Base-by-base conservation (phyloP, 2,797 vertebrate species). In the Benthosema pterotum region DNA sequence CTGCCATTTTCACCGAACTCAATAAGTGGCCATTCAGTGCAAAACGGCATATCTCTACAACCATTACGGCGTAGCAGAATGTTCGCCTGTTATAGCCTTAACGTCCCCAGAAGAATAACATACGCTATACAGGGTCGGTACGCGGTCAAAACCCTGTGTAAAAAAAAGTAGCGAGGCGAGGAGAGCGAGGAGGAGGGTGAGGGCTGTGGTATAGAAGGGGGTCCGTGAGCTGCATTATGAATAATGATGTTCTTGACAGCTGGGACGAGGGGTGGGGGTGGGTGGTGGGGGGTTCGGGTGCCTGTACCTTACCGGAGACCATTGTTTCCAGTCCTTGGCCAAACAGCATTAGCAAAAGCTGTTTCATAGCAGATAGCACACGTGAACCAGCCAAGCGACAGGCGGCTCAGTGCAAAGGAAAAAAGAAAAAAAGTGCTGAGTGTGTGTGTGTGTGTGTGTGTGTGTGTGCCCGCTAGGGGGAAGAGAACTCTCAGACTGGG, bases 291-390 rank as follows among this genome's bases (percentile, higher is more conserved):
- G n/a, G n/a, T n/a, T n/a, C n/a, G n/a, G n/a, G n/a, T n/a, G n/a
- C n/a, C n/a, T n/a, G n/a, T n/a, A 80, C 8, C 2, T 9, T 82
- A 63, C 65, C 80, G 81, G 83, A 67, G 38, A 25, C 77, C 74
- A 87, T 89, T 91, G 88, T 90, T 89, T 91, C 68, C 67, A 67
- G 73, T 78, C 63, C 79, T 88, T 68, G 59, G 78, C 74, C 80
- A 82, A 88, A 81, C 72, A 57, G 80, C 62, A 84, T 87, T 87
- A 84, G 85, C 69, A 2, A 80, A 85, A 91, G 88, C 88, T 89
- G 89, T 87, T 89, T 77, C 78, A 69, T 57, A 83, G 85, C 67
- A 86, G 87, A 91, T 88, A 38, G 32, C 32, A 9, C 32, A 80
- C 74, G 80, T 64, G 75, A 84, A 75, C 74, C 76, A 71, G 49